Evolutionary conservation across 2,797 vertebrate genomes (phyloP).

Genomic region (Botia kubotai): DNA sequence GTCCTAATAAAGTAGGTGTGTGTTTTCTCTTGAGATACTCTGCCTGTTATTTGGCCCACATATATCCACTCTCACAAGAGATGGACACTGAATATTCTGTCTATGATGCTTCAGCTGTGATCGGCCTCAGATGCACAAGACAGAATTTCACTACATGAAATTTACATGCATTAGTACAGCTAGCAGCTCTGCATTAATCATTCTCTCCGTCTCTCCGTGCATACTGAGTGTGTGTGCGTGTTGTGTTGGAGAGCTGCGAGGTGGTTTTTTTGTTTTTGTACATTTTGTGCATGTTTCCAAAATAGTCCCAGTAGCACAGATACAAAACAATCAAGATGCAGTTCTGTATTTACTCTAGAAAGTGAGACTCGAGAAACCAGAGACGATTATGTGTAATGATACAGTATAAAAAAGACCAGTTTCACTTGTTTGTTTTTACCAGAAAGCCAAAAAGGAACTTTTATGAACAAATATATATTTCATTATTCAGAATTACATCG

Average conservation of each 20-base stretch:
- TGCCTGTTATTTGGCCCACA: conserved; percentile 10
- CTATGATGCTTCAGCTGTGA: conserved; percentile 11
- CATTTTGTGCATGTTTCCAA: background rate
- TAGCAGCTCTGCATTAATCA: background rate
- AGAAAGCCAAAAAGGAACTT: too few relatives aligned
- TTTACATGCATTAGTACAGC: background rate
- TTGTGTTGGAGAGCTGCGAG: background rate
- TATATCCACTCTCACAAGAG: conserved; percentile 17
- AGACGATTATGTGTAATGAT: background rate
- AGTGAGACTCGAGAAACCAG: background rate
- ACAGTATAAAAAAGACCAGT: background rate
- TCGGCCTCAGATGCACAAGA: background rate
- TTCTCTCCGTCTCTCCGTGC: background rate
- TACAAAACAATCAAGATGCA: background rate
- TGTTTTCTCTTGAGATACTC: conserved; percentile 23
- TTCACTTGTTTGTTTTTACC: too few relatives aligned
- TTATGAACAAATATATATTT: too few relatives aligned
- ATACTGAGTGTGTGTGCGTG: background rate
- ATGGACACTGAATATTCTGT: conserved; percentile 17
- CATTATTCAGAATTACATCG: too few relatives aligned
- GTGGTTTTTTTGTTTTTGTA: background rate
- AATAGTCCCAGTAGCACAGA: background rate
- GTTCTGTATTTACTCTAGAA: background rate
- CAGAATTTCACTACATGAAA: background rate
- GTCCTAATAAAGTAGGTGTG: conserved; percentile 44